Conservation (phyloP, 2,888 invertebrate species). For the Drosophila sordidula region DNA sequence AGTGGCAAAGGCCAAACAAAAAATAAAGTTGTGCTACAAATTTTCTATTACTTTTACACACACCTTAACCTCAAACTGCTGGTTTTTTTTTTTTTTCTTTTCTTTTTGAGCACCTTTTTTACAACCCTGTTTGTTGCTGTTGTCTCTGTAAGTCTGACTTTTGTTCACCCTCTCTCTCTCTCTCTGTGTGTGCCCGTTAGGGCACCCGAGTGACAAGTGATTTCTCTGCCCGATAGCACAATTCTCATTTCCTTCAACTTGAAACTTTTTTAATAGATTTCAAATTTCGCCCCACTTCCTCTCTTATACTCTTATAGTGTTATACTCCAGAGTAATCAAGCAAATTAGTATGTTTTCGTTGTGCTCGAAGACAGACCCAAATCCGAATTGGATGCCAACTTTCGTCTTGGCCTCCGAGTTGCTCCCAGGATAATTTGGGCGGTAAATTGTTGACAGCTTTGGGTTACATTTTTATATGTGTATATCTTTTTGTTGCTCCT, state of each 20-base stretch:
- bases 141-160: conserved; percentile 4
- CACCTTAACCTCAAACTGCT: background rate
- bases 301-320: conserved; percentile 2
- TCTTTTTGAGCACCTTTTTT: conserved; percentile 22
- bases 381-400: conserved; percentile 34
- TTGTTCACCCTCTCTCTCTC: conserved; percentile 6
- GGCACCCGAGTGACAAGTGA: conserved; percentile 40
- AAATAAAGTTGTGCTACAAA: conserved; percentile 44
- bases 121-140: background rate
- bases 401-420: conserved; percentile 25
- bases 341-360: conserved; percentile 71
- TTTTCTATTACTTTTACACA: conserved; percentile 35
- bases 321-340: conserved; percentile 77
- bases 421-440: conserved; percentile 73
- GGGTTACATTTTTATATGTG: conserved; percentile 33
- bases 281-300: conserved; percentile 45
- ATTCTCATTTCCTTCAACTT: conserved; percentile 56
- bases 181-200: conserved; percentile 3
- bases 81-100: conserved; percentile 2
- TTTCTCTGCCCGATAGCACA: conserved; percentile 43
- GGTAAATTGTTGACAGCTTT: conserved; percentile 80
- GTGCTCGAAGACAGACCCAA: conserved; percentile 34
- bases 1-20: background rate
- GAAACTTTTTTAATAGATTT: conserved; percentile 80
- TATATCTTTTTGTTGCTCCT: conserved; percentile 9